A percentile compares a stretch with the other conserved stretches of the same genome.
phyloP scores from a whole-genome alignment of 2,797 vertebrate genomes.

The Brachyrhaphis roseni region DNA sequence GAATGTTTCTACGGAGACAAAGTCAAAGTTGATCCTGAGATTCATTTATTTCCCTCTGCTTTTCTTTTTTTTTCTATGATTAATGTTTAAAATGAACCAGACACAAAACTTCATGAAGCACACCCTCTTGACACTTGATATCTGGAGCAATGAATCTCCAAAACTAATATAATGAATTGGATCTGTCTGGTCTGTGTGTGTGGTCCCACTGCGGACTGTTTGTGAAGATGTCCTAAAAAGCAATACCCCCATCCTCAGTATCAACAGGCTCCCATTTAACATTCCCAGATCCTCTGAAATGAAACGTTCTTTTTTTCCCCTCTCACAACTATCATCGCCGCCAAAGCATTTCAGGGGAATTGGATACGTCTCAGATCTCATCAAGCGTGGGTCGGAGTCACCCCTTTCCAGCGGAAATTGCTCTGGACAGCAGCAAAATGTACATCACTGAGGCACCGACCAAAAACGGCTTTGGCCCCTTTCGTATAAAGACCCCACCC shows the following conservation, averaged over 20 bases:
- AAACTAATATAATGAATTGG: slow-evolving; percentile 72
- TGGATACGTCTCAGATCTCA: slow-evolving; percentile 74
- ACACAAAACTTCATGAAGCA: slow-evolving; percentile 37
- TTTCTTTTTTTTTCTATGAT: slow-evolving; percentile 45
- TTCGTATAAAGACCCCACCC: slow-evolving; percentile 38
- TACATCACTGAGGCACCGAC: slow-evolving; percentile 61
- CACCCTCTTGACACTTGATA: slow-evolving; percentile 58
- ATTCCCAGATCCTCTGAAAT: slow-evolving; percentile 76
- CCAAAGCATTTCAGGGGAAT: slow-evolving; percentile 70
- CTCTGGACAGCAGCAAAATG: slow-evolving; percentile 67
- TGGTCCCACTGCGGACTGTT: slow-evolving; percentile 59
- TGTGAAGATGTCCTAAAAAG: slow-evolving; percentile 73
- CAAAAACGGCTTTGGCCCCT: slow-evolving; percentile 63
- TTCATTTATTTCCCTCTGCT: slow-evolving; percentile 58
- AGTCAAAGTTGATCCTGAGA: slow-evolving; percentile 58
- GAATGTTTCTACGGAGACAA: slow-evolving; percentile 30
- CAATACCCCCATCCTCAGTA: slow-evolving; percentile 70
- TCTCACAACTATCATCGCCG: slow-evolving; percentile 63
- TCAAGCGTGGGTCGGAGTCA: slow-evolving; percentile 59
- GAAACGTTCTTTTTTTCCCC: slow-evolving; percentile 63
- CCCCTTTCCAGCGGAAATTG: slow-evolving; percentile 70
- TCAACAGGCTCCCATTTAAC: slow-evolving; percentile 72
- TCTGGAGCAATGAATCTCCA: slow-evolving; percentile 61
- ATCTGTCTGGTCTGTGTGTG: slow-evolving; percentile 63
- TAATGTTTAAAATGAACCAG: slow-evolving; percentile 42